These are phyloP conservation scores for Synanthedon formicaeformis DNA, from an alignment of 2,888 invertebrate genomes.

Conservation along the genomic window DNA sequence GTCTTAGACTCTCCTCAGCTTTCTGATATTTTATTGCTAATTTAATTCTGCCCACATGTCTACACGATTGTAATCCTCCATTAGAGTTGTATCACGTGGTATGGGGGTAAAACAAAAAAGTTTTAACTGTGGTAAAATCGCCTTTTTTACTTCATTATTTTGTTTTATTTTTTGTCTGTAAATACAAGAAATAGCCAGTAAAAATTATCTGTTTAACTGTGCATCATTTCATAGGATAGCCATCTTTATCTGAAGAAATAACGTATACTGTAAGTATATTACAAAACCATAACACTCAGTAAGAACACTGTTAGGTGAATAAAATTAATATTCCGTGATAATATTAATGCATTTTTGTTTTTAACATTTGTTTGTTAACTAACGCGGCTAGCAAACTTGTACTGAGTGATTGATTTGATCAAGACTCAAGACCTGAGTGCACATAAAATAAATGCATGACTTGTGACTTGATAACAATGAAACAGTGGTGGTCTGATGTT, in stretches of 20 bases:
- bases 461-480: constrained; percentile 37
- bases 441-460: constrained; percentile 52
- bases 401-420: constrained; percentile 20
- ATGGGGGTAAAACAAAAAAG: background rate
- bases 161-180: constrained; percentile 45
- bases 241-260: constrained; percentile 73
- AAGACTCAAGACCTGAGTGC: constrained; percentile 24
- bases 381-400: constrained; percentile 22
- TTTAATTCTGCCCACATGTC: constrained; percentile 8
- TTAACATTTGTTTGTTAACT: constrained; percentile 35
- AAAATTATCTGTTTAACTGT: constrained; percentile 83
- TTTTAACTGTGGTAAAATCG: constrained; percentile 19
- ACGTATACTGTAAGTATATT: constrained; percentile 71
- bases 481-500: constrained; percentile 53
- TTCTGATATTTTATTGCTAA: constrained; percentile 1
- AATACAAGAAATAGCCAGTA: constrained; percentile 72
- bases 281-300: constrained; percentile 69
- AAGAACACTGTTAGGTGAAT: constrained; percentile 66
- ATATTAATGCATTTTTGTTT: constrained; percentile 36
- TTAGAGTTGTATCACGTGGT: background rate
- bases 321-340: constrained; percentile 39
- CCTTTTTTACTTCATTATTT: constrained; percentile 37
- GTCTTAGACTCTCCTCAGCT: constrained; percentile 2
- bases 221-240: constrained; percentile 81
- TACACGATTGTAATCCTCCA: constrained; percentile 1